These are phyloP conservation scores for Limenitis arthemis DNA, from an alignment of 2,888 invertebrate species.

Conservation along the genomic window DNA sequence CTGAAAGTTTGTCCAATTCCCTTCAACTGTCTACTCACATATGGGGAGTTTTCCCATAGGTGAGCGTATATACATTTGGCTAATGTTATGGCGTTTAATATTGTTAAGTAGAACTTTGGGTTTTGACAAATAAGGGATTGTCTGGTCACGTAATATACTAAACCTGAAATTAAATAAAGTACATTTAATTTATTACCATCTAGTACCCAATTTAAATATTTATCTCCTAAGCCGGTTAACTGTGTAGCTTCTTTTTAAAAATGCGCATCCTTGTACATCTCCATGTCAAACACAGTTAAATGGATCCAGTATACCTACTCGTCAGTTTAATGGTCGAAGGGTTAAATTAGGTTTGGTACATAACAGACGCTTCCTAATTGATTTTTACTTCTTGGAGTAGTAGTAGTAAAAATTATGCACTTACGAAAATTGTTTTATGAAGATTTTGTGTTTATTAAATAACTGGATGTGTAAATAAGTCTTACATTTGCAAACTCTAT, in stretches of 20 bases:
- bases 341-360: too few species aligned
- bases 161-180: slow-evolving; percentile 47
- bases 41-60: slow-evolving; percentile 83
- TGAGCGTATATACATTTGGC: slow-evolving; percentile 77
- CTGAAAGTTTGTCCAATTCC: slow-evolving; percentile 80
- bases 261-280: too few species aligned
- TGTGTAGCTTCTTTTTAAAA: too few species aligned
- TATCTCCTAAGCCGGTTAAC: too few species aligned
- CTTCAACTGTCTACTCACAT: slow-evolving; percentile 78
- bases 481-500: slow-evolving; percentile 79
- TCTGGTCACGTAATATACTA: slow-evolving; percentile 70
- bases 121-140: slow-evolving; percentile 37
- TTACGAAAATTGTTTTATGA: too few species aligned
- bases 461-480: slow-evolving; percentile 5
- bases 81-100: slow-evolving; percentile 74
- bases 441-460: too few species aligned
- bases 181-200: background rate
- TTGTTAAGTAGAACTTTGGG: slow-evolving; percentile 59
- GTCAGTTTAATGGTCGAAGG: too few species aligned
- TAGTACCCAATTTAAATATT: background rate
- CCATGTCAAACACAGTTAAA: too few species aligned
- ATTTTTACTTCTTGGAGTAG: too few species aligned
- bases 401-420: too few species aligned
- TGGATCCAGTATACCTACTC: too few species aligned
- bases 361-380: too few species aligned